Percentiles rank a stretch among this genome's conserved stretches.
phyloP scores from a whole-genome alignment of 2,113 vertebrate species.

The Bucco capensis region DNA sequence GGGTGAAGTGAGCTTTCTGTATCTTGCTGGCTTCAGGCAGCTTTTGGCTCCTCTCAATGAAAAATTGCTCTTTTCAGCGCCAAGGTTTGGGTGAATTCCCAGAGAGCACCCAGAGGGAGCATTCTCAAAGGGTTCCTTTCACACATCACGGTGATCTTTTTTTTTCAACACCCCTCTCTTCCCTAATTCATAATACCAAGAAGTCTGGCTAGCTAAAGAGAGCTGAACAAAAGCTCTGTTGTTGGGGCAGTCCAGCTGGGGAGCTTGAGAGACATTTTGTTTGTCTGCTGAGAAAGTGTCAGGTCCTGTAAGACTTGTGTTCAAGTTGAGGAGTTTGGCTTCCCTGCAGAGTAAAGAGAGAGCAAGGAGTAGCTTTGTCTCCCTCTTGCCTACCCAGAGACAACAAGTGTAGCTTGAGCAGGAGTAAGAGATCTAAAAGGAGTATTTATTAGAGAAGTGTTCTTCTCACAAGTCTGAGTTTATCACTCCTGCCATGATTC shows the following conservation, averaged over 20 bases:
- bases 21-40: conserved; percentile 13
- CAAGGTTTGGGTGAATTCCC: conserved; percentile 45
- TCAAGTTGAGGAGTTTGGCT: background rate
- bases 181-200: background rate
- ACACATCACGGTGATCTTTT: conserved; percentile 28
- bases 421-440: background rate
- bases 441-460: background rate
- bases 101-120: conserved; percentile 19
- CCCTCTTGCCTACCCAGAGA: background rate
- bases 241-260: conserved; percentile 31
- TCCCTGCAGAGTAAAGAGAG: background rate
- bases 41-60: conserved; percentile 33
- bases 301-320: background rate
- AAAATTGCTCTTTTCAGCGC: conserved; percentile 35
- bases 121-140: conserved; percentile 36
- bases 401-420: background rate
- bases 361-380: background rate
- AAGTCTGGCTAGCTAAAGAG: conserved; percentile 7
- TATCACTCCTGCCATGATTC: background rate
- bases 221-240: conserved; percentile 39
- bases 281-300: background rate
- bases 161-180: background rate
- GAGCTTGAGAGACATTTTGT: conserved; percentile 1
- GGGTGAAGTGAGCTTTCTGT: conserved; percentile 18
- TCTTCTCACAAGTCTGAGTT: background rate